These are phyloP conservation scores for Bovichtus variegatus DNA, from an alignment of 2,797 vertebrate species.

Conservation along the genomic window DNA sequence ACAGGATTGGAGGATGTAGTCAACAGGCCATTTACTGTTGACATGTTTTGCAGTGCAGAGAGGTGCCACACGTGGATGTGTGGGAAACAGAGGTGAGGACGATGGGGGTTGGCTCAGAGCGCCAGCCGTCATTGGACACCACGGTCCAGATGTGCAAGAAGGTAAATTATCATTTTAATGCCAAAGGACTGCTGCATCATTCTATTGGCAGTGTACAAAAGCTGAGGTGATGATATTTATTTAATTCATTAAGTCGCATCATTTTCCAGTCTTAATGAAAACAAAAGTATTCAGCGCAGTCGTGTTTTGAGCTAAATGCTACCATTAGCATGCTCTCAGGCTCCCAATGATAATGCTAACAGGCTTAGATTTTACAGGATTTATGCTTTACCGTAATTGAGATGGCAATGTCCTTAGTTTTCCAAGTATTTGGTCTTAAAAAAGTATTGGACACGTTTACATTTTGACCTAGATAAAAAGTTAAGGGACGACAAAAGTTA, in stretches of 20 bases:
- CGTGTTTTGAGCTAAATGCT: background rate
- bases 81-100: conserved; percentile 14
- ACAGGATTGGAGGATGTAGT: background rate
- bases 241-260: too few relatives aligned
- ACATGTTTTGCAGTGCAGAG: conserved; percentile 2
- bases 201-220: background rate
- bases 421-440: background rate
- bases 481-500: background rate
- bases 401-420: too few relatives aligned
- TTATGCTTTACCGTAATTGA: too few relatives aligned
- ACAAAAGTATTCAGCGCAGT: background rate
- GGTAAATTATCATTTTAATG: background rate
- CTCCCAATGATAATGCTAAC: background rate
- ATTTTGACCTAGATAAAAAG: background rate
- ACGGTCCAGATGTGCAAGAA: too few relatives aligned
- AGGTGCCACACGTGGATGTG: conserved; percentile 16
- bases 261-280: background rate
- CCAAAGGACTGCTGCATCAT: background rate
- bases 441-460: background rate
- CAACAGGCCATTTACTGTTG: too few relatives aligned
- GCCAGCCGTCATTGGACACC: conserved; percentile 36
- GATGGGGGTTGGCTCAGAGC: conserved; percentile 3
- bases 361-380: too few relatives aligned
- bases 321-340: background rate
- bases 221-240: background rate